Base-by-base conservation (phyloP, 2,113 vertebrate species). In the Micronycteris hirsuta region DNA sequence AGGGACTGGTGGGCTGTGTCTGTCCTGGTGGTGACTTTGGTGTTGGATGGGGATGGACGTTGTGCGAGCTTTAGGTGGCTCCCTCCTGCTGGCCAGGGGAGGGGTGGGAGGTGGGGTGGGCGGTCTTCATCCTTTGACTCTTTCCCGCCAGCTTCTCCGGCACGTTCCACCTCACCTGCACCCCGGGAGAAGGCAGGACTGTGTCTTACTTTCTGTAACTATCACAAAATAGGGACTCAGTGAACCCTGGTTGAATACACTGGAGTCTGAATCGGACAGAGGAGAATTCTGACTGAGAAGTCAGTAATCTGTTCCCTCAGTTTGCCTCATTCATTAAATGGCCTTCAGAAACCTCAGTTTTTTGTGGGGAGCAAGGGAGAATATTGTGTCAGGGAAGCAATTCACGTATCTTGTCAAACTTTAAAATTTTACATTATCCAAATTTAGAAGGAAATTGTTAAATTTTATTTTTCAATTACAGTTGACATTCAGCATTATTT, bases 321-420 rank as follows among this genome's bases (percentile, higher is more conserved):
- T 20, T 15, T 14, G 26, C 24, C 12, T 1, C 0, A 7, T 14
- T 77, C 2, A 2, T 3, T 28, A 19, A 3, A 7, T 10, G 76
- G 5, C 4, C 58, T 52, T 12, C 17, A 13, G 22, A 26, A 54
- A 26, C 47, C 10, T 52, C 14, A 4, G 12, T 61, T 28, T 52
- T 11, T 28, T 22, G 6, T 2, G 2, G 16, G 73, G 45, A 26
- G 73, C 43, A 33, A 45, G 10, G 33, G 22, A 33, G 56, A 63
- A 31, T 63, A 20, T 41, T 20, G 36, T 86, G 71, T 71, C 33
- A 16, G 33, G 84, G 89, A 78, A 81, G 43, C 81, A 54, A 20
- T 65, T 73, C 3, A 52, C 11, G 0, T 12, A 24, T 15, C 38
- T 43, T 24, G 8, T 81, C 47, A 65, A 41, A n/a, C 17, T 14